Conservation (phyloP, 2,888 invertebrate species). For the Drosophila kanekoi region DNA sequence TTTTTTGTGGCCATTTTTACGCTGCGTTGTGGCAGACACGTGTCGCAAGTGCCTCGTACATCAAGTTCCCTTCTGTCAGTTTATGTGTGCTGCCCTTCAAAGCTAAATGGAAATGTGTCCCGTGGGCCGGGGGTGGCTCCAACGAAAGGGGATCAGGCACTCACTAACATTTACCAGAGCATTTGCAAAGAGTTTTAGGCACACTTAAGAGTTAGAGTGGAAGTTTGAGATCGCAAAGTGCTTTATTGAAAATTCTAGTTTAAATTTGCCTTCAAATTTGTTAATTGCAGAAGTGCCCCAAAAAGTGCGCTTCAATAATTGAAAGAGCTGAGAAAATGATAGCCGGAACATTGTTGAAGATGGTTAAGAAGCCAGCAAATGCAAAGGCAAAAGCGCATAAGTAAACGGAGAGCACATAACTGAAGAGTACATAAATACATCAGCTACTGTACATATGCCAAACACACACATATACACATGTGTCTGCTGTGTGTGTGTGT, state of each 20-base stretch:
- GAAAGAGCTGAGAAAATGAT: background rate
- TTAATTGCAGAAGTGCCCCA: conserved; percentile 15
- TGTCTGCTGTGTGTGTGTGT: conserved; percentile 12
- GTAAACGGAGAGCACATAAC: conserved; percentile 13
- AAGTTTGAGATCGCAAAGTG: background rate
- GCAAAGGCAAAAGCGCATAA: conserved; percentile 5
- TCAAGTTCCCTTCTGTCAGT: conserved; percentile 58
- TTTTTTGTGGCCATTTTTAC: conserved; percentile 66
- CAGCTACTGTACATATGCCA: background rate
- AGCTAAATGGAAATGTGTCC: conserved; percentile 71
- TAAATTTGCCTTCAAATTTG: background rate
- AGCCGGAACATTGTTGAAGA: conserved; percentile 1
- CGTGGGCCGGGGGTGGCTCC: conserved; percentile 31
- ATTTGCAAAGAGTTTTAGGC: conserved; percentile 33
- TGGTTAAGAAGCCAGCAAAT: conserved; percentile 5
- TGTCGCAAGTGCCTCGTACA: conserved; percentile 50
- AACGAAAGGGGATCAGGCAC: background rate
- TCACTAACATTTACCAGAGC: conserved; percentile 12
- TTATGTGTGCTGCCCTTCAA: conserved; percentile 55
- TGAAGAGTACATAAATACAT: conserved; percentile 5
- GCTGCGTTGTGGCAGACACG: conserved; percentile 50
- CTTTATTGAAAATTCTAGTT: background rate
- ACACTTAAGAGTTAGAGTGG: conserved; percentile 4
- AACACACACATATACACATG: background rate
- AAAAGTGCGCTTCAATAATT: conserved; percentile 35